Evolutionary conservation across 2,888 invertebrate species (phyloP), one percentile per base, ranked within the genome.

Genomic region (Scaptodrosophila latifasciaeformis): DNA sequence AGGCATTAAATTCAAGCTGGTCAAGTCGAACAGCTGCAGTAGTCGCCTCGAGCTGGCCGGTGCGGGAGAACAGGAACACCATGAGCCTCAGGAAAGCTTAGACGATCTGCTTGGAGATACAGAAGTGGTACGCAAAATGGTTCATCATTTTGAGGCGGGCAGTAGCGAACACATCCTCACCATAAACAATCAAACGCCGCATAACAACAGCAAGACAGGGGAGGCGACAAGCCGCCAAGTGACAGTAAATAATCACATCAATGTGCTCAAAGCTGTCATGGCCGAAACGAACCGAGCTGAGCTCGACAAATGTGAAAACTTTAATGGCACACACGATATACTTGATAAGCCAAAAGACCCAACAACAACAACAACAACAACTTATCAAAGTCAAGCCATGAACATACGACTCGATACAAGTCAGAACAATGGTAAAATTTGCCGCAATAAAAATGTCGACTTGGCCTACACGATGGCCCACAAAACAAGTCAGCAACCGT

Each of bases 11-110:
- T 94, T 94, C 82, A 91, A 92, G 81, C 86, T 95, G 62, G 91
- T 95, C 1, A 95, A 95, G 87, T 95, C 94, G 24, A 95, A 95
- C 81, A 94, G 94, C 67, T 95, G 94, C 83, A 94, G 93, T 80
- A 94, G 94, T 82, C 89, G 95, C 24, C 86, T 95, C 46, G 94
- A 95, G 82, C 85, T 95, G 49, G 91, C 93, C 0, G 94, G 94
- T 3, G 90, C 92, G 15, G 66, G 56, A 13, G 54, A 50, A 6
- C 31, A 34, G n/a, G 44, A 12, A 18, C 44, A 54, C 19, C 2
- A 13, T 12, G 45, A 24, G 18, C 9, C 29, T 7, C 47, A 7
- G 48, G 54, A 18, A 34, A n/a, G n/a, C n/a, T n/a, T n/a, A n/a
- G n/a, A n/a, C n/a, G n/a, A n/a, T n/a, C 37, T 24, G 54, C 50